These are phyloP conservation scores for Knipowitschia caucasica DNA, from an alignment of 2,797 vertebrate species.

Conservation along the genomic window DNA sequence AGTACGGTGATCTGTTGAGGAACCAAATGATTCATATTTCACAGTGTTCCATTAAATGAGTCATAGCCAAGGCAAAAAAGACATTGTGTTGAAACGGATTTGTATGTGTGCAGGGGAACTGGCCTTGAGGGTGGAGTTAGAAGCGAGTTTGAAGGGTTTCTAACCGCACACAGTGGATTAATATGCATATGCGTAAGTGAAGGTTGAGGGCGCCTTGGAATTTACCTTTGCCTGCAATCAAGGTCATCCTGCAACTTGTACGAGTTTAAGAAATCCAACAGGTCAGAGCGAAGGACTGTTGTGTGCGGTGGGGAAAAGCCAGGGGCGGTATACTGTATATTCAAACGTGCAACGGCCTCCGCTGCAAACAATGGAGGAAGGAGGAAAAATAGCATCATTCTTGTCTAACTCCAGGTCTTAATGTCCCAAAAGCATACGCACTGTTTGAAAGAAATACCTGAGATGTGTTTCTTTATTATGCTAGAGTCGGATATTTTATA, in stretches of 20 bases:
- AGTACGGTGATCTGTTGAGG: too few relatives aligned
- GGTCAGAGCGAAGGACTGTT: slow-evolving; percentile 32
- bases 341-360: too few relatives aligned
- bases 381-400: too few relatives aligned
- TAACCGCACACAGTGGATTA: slow-evolving; percentile 5
- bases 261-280: slow-evolving; percentile 23
- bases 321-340: too few relatives aligned
- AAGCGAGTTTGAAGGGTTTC: slow-evolving; percentile 9
- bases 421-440: too few relatives aligned
- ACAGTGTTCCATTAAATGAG: neutral
- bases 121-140: neutral
- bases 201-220: slow-evolving; percentile 39
- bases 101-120: slow-evolving; percentile 11
- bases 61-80: neutral
- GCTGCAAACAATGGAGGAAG: too few relatives aligned
- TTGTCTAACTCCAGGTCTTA: too few relatives aligned
- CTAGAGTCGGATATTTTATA: too few relatives aligned
- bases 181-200: slow-evolving; percentile 33
- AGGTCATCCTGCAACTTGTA: slow-evolving; percentile 41
- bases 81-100: slow-evolving; percentile 10
- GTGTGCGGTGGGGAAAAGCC: slow-evolving; percentile 46
- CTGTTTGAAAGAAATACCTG: too few relatives aligned
- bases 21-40: too few relatives aligned
- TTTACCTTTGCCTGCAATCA: slow-evolving; percentile 42
- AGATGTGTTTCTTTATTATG: too few relatives aligned